phyloP scores from a whole-genome alignment of 2,888 invertebrate species.

The Mythimna albipuncta region DNA sequence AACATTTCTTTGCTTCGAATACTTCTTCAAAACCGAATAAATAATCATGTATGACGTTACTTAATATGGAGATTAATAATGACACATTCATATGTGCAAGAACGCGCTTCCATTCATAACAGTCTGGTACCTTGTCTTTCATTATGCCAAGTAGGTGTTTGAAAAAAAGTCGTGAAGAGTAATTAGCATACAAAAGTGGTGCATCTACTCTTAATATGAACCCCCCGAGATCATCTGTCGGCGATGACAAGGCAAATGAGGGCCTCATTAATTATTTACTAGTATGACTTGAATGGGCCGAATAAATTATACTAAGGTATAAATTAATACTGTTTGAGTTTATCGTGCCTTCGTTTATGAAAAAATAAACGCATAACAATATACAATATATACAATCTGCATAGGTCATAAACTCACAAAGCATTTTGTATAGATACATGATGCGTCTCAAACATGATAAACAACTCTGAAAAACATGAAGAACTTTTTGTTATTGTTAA shows the following conservation, averaged over 20 bases:
- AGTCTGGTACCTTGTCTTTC: slow-evolving; percentile 55
- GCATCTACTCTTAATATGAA: slow-evolving; percentile 55
- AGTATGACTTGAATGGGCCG: slow-evolving; percentile 61
- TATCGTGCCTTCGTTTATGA: slow-evolving; percentile 4
- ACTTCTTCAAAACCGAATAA: slow-evolving; percentile 33
- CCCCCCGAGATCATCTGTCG: slow-evolving; percentile 63
- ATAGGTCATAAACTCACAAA: too few relatives aligned
- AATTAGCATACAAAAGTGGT: slow-evolving; percentile 85
- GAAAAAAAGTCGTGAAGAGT: slow-evolving; percentile 63
- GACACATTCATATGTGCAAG: slow-evolving; percentile 30
- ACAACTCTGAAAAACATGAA: too few relatives aligned
- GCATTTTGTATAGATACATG: too few relatives aligned
- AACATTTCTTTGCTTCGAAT: slow-evolving; percentile 3
- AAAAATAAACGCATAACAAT: not conserved
- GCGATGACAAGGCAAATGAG: slow-evolving; percentile 69
- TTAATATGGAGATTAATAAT: slow-evolving; percentile 55
- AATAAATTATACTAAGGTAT: slow-evolving; percentile 63
- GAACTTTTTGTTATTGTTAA: too few relatives aligned
- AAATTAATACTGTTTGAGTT: slow-evolving; percentile 51
- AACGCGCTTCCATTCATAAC: slow-evolving; percentile 60
- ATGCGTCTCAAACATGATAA: too few relatives aligned
- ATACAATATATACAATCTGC: too few relatives aligned
- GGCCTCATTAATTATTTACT: slow-evolving; percentile 77
- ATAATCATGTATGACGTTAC: slow-evolving; percentile 32
- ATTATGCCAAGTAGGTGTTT: slow-evolving; percentile 67